phyloP scores from a whole-genome alignment of 1,140 invertebrate species.

The Thereuonema tuberculata region DNA sequence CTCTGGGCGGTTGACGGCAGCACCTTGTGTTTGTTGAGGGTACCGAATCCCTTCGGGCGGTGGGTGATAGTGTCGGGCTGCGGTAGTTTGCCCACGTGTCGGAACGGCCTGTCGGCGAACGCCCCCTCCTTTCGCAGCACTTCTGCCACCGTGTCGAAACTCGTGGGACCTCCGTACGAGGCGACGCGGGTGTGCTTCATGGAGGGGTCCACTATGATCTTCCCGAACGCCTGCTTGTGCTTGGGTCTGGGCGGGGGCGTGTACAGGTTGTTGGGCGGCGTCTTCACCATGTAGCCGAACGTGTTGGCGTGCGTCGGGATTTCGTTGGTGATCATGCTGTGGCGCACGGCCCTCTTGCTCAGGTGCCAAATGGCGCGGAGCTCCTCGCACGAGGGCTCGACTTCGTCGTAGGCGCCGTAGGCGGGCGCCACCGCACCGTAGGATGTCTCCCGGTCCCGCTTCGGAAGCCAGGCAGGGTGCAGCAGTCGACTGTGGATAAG shows the following conservation, averaged over 20 bases:
- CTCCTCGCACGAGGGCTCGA: constrained; percentile 7
- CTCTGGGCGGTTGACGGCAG: too few relatives aligned
- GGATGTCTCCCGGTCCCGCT: neutral
- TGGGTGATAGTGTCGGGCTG: too few relatives aligned
- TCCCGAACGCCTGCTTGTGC: neutral
- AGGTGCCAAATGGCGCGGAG: constrained; percentile 6
- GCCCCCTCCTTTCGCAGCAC: neutral
- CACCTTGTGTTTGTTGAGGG: too few relatives aligned
- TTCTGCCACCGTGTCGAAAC: neutral
- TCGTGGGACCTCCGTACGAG: neutral
- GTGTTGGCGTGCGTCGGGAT: neutral
- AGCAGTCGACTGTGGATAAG: neutral
- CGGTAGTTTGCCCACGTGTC: too few relatives aligned
- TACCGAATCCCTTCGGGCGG: too few relatives aligned
- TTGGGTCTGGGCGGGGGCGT: neutral
- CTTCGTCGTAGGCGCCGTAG: neutral
- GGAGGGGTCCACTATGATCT: neutral
- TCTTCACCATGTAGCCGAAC: neutral
- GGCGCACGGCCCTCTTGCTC: neutral
- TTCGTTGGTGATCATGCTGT: constrained; percentile 1
- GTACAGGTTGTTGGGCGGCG: neutral
- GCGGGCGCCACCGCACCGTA: too few relatives aligned
- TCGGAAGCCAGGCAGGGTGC: neutral
- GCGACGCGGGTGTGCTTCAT: too few relatives aligned
- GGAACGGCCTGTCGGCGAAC: neutral